Evolutionary conservation across 30 jellyfish, hydroid and myxozoan genomes (phyloP).

Genomic region (Rhopilema esculentum): DNA sequence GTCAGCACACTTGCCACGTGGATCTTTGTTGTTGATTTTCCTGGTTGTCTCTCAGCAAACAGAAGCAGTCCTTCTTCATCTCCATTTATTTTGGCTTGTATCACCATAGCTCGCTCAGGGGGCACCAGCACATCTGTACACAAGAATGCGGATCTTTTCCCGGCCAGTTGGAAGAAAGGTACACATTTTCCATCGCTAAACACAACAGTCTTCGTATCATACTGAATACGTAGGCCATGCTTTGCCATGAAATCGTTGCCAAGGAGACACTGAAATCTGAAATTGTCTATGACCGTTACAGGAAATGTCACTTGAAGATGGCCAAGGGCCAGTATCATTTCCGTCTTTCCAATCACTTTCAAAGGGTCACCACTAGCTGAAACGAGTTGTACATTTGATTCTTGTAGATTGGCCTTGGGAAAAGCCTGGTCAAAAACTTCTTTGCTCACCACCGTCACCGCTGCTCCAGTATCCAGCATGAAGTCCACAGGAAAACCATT

Average conservation of each 20-base stretch:
- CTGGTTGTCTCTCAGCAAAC: slow-evolving; percentile 1
- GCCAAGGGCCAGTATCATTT: slow-evolving; percentile 15
- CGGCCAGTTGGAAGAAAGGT: slow-evolving; percentile 27
- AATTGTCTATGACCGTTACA: slow-evolving; percentile 11
- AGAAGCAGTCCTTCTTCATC: slow-evolving; percentile 12
- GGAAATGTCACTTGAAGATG: slow-evolving; percentile 14
- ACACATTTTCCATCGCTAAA: slow-evolving; percentile 13
- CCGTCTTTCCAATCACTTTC: slow-evolving; percentile 16
- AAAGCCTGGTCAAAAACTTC: slow-evolving; percentile 16
- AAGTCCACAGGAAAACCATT: slow-evolving; percentile 23
- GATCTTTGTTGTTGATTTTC: slow-evolving; percentile 15
- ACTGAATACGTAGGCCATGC: slow-evolving; percentile 28
- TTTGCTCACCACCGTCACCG: slow-evolving; percentile 29
- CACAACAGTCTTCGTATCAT: slow-evolving; percentile 11
- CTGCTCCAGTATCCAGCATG: slow-evolving; percentile 25
- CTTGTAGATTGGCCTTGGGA: slow-evolving; percentile 1
- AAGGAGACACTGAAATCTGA: slow-evolving; percentile 29
- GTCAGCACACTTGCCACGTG: slow-evolving; percentile 25
- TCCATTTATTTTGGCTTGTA: slow-evolving; percentile 20
- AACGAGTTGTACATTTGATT: slow-evolving; percentile 21
- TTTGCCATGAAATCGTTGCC: slow-evolving; percentile 13
- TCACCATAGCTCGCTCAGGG: slow-evolving; percentile 23
- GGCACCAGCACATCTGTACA: slow-evolving; percentile 29
- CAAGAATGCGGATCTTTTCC: slow-evolving; percentile 3
- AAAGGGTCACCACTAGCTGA: slow-evolving; percentile 23